Evolutionary conservation across 2,888 invertebrate species (phyloP).

Genomic region (Himalopsyche anomala): DNA sequence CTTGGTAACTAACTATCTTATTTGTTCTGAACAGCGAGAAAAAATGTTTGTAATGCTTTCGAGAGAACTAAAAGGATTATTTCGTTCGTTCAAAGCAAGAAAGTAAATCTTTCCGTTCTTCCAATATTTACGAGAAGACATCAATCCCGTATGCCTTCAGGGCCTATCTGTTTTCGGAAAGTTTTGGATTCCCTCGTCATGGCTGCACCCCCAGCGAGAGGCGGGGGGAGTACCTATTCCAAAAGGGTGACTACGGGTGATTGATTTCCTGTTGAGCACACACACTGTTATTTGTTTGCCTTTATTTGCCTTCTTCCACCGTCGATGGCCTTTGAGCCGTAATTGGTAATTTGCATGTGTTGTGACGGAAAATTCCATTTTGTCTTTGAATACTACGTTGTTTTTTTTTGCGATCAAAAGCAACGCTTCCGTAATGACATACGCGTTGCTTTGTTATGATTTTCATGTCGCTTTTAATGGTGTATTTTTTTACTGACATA

Average conservation of each 20-base stretch:
- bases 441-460: slow-evolving; percentile 21
- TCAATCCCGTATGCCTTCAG: slow-evolving; percentile 16
- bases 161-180: slow-evolving; percentile 34
- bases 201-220: not conserved
- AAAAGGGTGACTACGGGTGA: slow-evolving; percentile 48
- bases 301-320: slow-evolving; percentile 47
- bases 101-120: not conserved
- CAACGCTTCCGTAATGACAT: slow-evolving; percentile 4
- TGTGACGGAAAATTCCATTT: slow-evolving; percentile 36
- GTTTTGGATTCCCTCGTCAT: slow-evolving; percentile 18
- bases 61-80: slow-evolving; percentile 26
- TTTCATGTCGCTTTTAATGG: slow-evolving; percentile 13
- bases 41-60: not conserved
- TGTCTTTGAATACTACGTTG: not conserved
- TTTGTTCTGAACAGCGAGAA: not conserved
- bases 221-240: not conserved
- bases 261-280: slow-evolving; percentile 55
- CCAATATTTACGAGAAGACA: slow-evolving; percentile 30
- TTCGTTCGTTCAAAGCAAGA: slow-evolving; percentile 7
- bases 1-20: not conserved
- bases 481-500: not conserved
- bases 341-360: slow-evolving; percentile 58
- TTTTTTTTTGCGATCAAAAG: not conserved
- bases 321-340: slow-evolving; percentile 54
- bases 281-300: slow-evolving; percentile 52